These are phyloP conservation scores for Geotrypetes seraphini DNA, from an alignment of 2,797 vertebrate genomes.

Conservation along the genomic window DNA sequence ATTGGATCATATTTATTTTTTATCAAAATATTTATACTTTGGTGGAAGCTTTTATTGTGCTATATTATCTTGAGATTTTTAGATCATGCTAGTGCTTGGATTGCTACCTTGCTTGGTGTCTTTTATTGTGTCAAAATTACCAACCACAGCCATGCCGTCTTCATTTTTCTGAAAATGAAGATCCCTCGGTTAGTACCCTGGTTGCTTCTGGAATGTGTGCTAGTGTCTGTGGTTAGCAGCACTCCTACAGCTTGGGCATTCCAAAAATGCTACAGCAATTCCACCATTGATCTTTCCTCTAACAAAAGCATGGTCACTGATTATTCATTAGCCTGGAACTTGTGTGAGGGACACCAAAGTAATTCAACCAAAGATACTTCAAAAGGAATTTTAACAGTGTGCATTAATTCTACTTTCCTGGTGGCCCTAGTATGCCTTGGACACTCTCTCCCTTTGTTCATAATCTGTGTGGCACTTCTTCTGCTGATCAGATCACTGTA, in stretches of 20 bases:
- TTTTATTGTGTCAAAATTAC: not conserved
- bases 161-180: not conserved
- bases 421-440: not conserved
- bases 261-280: too few species aligned
- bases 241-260: too few species aligned
- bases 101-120: not conserved
- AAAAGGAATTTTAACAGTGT: not conserved
- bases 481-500: not conserved
- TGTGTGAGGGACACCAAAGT: not conserved
- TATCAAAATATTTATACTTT: not conserved
- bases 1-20: not conserved
- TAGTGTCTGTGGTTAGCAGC: not conserved
- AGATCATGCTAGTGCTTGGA: not conserved
- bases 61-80: not conserved
- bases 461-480: not conserved
- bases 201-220: not conserved
- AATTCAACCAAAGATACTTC: not conserved
- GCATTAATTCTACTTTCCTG: not conserved
- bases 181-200: not conserved
- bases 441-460: not conserved
- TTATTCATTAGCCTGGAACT: not conserved
- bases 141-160: not conserved
- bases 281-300: not conserved
- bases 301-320: not conserved
- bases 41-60: rapidly evolving